A percentile compares a stretch with the other conserved stretches of the same genome.
Evolutionary conservation across 2,888 invertebrate species (phyloP).

Genomic region (Monopis laevigella): DNA sequence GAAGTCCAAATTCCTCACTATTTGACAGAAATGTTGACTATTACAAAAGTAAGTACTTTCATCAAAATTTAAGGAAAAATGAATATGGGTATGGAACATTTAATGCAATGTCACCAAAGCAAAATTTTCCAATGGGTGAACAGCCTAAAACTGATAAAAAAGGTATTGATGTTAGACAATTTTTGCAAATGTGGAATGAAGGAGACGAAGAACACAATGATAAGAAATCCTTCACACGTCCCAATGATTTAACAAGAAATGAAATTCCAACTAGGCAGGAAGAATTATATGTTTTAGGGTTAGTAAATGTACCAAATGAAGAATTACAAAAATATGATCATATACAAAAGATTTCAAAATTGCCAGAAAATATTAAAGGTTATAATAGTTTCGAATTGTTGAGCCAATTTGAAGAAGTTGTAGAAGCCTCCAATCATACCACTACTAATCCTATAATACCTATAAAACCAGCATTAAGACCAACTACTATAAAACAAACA

Average conservation of each 20-base stretch:
- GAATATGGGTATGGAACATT: constrained; percentile 37
- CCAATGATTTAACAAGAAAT: constrained; percentile 25
- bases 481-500: constrained; percentile 27
- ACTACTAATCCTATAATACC: constrained; percentile 20
- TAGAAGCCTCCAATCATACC: constrained; percentile 43
- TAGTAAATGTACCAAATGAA: constrained; percentile 55
- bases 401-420: constrained; percentile 57
- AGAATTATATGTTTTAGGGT: constrained; percentile 56
- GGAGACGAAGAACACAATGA: constrained; percentile 51
- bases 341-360: constrained; percentile 58
- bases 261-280: constrained; percentile 33
- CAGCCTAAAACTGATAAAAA: constrained; percentile 24
- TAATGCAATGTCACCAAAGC: constrained; percentile 28
- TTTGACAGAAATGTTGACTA: constrained; percentile 50
- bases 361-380: constrained; percentile 62
- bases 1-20: constrained; percentile 54
- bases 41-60: constrained; percentile 5
- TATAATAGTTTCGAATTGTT: constrained; percentile 54
- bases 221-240: constrained; percentile 25
- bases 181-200: constrained; percentile 63
- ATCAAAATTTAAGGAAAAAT: constrained; percentile 32
- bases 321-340: constrained; percentile 61
- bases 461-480: constrained; percentile 26
- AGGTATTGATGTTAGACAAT: constrained; percentile 50
- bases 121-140: constrained; percentile 34